Evolutionary conservation across 1,140 invertebrate species (phyloP), one percentile per base, ranked within the genome.

Genomic region (Drosophila orena): DNA sequence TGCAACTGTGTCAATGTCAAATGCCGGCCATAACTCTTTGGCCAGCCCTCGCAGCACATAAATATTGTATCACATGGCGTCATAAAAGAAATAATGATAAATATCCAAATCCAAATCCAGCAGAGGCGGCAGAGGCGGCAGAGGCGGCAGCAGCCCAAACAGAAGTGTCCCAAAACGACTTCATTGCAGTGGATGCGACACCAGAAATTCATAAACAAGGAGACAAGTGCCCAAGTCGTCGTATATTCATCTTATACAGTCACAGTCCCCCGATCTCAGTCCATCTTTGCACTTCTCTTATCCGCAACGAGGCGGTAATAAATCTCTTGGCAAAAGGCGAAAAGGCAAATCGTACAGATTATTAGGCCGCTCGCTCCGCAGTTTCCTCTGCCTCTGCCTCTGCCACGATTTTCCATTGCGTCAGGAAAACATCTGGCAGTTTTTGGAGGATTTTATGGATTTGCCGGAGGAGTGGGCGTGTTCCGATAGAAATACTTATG

Each of bases 71-170:
- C 85, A 89, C 69, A 89, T 86, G 84, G 59, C 84, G 61, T 89
- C 79, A 90, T 89, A 89, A 80, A 68, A 72, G 77, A 77, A 89
- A 90, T 89, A 89, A 89, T 90, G 84, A 89, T 89, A 89, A 89
- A 89, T 89, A 89, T 89, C 84, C 84, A 89, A 89, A 89, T 89
- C 17, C n/a, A n/a, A n/a, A n/a, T n/a, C n/a, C n/a, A n/a, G n/a
- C n/a, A n/a, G n/a, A n/a, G n/a, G n/a, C n/a, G n/a, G n/a, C n/a
- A n/a, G n/a, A n/a, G n/a, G n/a, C n/a, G 35, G 44, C 35, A 66
- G 64, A 44, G 37, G 22, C 46, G 34, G 57, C 17, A 43, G 44
- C 35, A 66, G 64, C 59, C 35, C 37, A 55, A 69, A 47, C 66
- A 70, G 50, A 70, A 71, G 68, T 71, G 68, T 58, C 69, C 30